A percentile compares a stretch with the other conserved stretches of the same genome.
Conservation (phyloP, 2,888 invertebrate genomes). For the Acanthosepion esculentum region DNA sequence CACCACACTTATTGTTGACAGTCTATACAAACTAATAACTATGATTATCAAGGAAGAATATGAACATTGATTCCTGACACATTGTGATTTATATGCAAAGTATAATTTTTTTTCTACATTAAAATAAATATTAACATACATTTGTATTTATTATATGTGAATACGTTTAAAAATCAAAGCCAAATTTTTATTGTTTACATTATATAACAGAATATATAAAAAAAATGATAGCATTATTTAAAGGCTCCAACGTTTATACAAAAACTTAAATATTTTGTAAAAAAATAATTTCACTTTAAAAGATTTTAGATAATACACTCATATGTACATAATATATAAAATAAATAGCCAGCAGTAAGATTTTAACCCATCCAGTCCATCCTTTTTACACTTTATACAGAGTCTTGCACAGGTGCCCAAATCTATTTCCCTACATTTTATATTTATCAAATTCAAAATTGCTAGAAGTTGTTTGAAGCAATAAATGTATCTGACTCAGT, state of each 20-base stretch:
- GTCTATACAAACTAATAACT: neutral
- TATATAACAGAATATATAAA: neutral
- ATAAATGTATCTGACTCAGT: neutral
- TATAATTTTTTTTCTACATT: neutral
- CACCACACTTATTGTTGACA: slow-evolving; percentile 13
- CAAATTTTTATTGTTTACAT: neutral
- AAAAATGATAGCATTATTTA: neutral
- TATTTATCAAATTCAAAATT: neutral
- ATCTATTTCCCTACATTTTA: neutral
- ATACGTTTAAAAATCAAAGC: neutral
- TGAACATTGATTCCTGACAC: neutral
- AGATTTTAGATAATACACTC: neutral
- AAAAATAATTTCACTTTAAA: neutral
- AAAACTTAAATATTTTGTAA: neutral
- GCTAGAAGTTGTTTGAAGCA: neutral
- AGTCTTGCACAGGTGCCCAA: slow-evolving; percentile 33
- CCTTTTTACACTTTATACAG: neutral
- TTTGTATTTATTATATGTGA: neutral
- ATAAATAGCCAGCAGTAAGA: neutral
- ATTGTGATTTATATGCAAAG: neutral
- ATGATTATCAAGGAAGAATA: neutral
- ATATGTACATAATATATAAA: neutral
- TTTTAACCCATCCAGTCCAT: neutral
- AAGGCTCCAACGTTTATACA: no score
- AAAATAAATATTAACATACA: neutral